Percentiles rank a stretch among this genome's conserved stretches.
Conservation (phyloP, 2,888 invertebrate species). For the Brachylomia viminalis region DNA sequence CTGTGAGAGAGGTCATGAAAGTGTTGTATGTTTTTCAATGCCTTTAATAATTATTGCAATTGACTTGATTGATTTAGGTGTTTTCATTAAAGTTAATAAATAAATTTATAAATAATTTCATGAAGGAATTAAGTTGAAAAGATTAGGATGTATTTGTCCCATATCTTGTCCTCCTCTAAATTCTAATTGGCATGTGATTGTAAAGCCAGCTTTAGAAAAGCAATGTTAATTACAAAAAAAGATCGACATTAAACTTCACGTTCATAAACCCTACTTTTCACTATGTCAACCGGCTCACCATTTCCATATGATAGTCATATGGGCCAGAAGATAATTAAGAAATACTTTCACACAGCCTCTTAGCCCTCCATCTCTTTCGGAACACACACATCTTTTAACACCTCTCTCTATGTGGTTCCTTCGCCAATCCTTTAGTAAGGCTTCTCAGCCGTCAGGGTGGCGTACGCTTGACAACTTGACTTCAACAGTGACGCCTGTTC, state of each 20-base stretch:
- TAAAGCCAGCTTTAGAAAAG: background rate
- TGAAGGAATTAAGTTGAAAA: background rate
- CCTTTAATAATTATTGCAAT: no score
- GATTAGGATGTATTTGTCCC: background rate
- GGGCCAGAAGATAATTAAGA: background rate
- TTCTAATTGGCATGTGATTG: no score
- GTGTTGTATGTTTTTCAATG: no score
- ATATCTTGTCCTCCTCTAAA: background rate
- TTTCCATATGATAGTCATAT: no score
- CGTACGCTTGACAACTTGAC: slow-evolving; percentile 13
- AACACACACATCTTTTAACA: slow-evolving; percentile 27
- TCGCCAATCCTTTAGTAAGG: slow-evolving; percentile 29
- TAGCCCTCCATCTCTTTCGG: background rate
- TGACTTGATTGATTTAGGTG: no score
- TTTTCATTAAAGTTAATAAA: no score
- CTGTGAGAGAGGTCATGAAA: no score
- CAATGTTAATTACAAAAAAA: background rate
- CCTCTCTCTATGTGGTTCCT: slow-evolving; percentile 10
- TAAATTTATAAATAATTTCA: no score
- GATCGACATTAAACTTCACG: background rate
- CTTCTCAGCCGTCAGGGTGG: slow-evolving; percentile 20
- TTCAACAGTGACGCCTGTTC: slow-evolving; percentile 21
- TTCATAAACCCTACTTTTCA: background rate
- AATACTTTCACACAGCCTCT: background rate
- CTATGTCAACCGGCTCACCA: no score